Conservation (phyloP, 2,797 vertebrate genomes). For the Lutjanus campechanus region DNA sequence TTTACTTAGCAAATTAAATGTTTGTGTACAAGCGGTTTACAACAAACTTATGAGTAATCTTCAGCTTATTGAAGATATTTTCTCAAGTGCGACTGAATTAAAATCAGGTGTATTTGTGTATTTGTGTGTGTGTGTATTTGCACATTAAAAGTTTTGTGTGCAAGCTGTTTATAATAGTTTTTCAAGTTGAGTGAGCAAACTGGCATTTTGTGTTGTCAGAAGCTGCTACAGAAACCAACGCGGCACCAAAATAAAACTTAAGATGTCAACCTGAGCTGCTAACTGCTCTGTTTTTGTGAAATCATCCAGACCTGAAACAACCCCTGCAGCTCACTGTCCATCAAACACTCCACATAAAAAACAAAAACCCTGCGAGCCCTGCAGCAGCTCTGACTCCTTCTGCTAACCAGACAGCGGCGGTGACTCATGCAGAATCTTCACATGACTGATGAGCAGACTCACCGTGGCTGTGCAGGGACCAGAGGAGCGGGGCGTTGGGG, state of each 20-base stretch:
- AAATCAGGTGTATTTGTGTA: no score
- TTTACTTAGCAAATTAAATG: no score
- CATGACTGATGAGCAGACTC: conserved; percentile 45
- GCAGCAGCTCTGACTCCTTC: conserved; percentile 1
- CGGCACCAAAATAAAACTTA: background rate
- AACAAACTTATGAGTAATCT: no score
- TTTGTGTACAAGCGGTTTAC: no score
- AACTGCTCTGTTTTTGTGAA: conserved; percentile 19
- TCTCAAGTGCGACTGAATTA: no score
- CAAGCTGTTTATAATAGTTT: no score
- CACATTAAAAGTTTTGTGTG: no score
- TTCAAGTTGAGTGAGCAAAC: no score
- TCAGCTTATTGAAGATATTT: no score
- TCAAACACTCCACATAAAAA: background rate
- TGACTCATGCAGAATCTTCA: conserved; percentile 8
- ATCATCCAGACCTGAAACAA: background rate
- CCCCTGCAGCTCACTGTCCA: conserved; percentile 17
- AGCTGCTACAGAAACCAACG: conserved; percentile 3
- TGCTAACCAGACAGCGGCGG: conserved; percentile 13
- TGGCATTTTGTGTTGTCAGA: background rate
- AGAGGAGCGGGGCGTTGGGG: conserved; percentile 87
- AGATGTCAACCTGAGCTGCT: background rate
- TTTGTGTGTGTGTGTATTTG: no score
- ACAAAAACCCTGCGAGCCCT: background rate
- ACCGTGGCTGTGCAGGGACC: conserved; percentile 88